These are phyloP conservation scores for Pyrgilauda ruficollis DNA, from an alignment of 2,113 vertebrate species.

Conservation along the genomic window DNA sequence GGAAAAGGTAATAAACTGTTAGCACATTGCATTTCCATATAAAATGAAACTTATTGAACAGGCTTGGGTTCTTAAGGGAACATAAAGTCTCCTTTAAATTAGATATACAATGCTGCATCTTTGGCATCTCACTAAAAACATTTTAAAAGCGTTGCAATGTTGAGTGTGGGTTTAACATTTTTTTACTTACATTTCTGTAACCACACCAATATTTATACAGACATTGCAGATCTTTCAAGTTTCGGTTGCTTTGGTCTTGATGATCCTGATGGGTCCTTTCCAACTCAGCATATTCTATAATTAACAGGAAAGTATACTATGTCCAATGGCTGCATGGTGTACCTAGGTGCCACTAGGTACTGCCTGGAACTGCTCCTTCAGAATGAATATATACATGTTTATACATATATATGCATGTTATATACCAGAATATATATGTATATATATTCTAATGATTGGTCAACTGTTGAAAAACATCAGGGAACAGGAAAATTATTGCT, in stretches of 20 bases:
- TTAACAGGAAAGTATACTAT: not conserved
- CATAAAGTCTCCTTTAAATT: not conserved
- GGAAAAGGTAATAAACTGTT: not conserved
- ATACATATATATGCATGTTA: too few species aligned
- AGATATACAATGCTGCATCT: not conserved
- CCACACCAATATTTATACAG: not conserved
- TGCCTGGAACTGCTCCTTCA: not conserved
- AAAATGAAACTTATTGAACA: conserved; percentile 34
- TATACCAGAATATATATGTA: not conserved
- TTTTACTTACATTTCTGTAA: not conserved
- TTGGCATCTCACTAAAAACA: not conserved
- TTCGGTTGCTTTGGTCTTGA: not conserved
- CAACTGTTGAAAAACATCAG: not conserved
- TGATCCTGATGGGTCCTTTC: not conserved
- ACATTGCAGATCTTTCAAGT: not conserved
- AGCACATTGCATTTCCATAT: not conserved
- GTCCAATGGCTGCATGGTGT: not conserved
- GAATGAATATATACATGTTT: not conserved
- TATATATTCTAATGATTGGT: not conserved
- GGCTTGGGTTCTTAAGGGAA: not conserved
- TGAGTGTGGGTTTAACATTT: not conserved
- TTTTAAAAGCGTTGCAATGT: not conserved
- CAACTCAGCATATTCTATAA: not conserved
- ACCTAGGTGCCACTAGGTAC: not conserved
- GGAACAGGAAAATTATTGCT: not conserved